phyloP scores from a whole-genome alignment of 2,113 vertebrate species.

The Bucco capensis region DNA sequence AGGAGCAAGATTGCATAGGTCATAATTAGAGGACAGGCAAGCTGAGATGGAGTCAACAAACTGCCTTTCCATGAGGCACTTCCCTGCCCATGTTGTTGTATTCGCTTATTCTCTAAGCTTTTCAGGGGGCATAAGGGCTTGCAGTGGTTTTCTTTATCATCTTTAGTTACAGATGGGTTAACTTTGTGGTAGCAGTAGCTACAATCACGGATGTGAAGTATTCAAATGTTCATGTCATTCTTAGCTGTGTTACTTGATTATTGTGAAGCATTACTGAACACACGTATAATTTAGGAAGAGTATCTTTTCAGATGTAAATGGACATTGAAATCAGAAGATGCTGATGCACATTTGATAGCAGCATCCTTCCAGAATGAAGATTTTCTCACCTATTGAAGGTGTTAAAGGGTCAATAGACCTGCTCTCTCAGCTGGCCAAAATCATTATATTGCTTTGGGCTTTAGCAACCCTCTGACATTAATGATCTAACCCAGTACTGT shows the following conservation, averaged over 20 bases:
- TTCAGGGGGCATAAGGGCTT: not conserved
- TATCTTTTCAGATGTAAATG: constrained; percentile 28
- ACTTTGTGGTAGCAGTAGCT: not conserved
- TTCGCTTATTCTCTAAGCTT: not conserved
- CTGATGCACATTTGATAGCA: not conserved
- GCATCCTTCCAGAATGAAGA: not conserved
- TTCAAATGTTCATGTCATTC: not conserved
- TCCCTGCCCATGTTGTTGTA: not conserved
- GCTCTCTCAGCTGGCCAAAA: not conserved
- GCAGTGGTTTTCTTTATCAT: not conserved
- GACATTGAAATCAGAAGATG: not conserved
- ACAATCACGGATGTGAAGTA: not conserved
- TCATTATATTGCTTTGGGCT: not conserved
- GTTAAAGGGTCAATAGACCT: not conserved
- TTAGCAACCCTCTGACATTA: not conserved
- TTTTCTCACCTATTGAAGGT: not conserved
- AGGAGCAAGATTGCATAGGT: not conserved
- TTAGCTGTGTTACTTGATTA: not conserved
- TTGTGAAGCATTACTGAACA: not conserved
- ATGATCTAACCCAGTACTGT: not conserved
- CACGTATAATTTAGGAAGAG: not conserved
- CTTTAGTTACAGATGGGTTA: not conserved
- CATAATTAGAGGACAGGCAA: not conserved
- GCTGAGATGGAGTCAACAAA: not conserved
- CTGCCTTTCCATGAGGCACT: not conserved